Conservation (phyloP, 2,113 vertebrate genomes). For the Nesogale talazaci region DNA sequence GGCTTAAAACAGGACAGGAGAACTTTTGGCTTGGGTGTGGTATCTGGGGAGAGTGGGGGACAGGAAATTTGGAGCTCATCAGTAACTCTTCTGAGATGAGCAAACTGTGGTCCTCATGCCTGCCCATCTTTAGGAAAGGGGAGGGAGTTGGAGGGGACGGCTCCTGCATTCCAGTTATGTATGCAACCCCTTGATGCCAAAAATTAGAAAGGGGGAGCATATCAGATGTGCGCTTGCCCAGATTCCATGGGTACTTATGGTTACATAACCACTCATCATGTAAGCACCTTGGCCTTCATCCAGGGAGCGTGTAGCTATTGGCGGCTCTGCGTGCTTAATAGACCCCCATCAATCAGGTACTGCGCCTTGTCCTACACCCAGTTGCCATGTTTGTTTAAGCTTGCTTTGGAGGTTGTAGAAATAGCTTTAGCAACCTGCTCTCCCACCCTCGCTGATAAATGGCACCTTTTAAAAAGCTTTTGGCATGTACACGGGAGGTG, state of each 20-base stretch:
- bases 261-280: slow-evolving; percentile 27
- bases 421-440: slow-evolving; percentile 36
- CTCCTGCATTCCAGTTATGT: neutral
- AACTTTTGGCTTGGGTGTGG: neutral
- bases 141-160: neutral
- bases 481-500: neutral
- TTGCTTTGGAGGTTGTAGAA: slow-evolving; percentile 25
- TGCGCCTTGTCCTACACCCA: neutral
- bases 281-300: slow-evolving; percentile 18
- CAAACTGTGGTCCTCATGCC: neutral
- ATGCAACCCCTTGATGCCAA: neutral
- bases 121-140: neutral
- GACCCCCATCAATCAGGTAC: slow-evolving; percentile 9
- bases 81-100: neutral
- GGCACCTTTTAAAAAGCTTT: neutral
- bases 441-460: slow-evolving; percentile 20
- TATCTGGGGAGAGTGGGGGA: too few species aligned
- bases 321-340: neutral
- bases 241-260: slow-evolving; percentile 17
- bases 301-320: slow-evolving; percentile 7
- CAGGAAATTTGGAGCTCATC: neutral
- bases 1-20: neutral
- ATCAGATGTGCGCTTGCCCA: neutral
- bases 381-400: slow-evolving; percentile 45
- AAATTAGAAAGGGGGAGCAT: neutral